Percentiles rank a stretch among this genome's conserved stretches.
phyloP scores from a whole-genome alignment of 1,140 invertebrate genomes.

The Heliconius himera region DNA sequence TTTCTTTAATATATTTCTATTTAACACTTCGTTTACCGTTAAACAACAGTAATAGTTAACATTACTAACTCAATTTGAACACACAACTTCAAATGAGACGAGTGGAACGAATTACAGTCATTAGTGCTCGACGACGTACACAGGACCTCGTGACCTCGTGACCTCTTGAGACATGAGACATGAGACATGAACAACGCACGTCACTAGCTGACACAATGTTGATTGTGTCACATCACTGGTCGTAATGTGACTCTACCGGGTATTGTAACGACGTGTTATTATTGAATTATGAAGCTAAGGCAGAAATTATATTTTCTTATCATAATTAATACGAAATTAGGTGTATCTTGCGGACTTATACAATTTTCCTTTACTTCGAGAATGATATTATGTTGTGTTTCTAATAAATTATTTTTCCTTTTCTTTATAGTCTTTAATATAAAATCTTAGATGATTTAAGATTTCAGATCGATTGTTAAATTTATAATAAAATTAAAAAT shows the following conservation, averaged over 20 bases:
- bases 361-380: neutral
- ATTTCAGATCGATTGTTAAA: no score
- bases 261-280: neutral
- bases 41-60: neutral
- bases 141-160: neutral
- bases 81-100: neutral
- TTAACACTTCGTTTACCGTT: neutral
- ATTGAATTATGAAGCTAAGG: neutral
- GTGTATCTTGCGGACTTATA: neutral
- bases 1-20: no score
- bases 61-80: neutral
- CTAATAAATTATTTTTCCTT: no score
- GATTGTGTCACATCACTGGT: neutral
- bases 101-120: neutral
- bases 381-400: no score
- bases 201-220: neutral
- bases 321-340: neutral
- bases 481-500: no score
- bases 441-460: no score
- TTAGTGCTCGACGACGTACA: neutral
- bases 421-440: no score
- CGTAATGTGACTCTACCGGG: neutral
- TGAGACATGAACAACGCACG: neutral
- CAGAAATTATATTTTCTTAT: neutral
- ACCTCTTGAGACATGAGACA: neutral